A percentile compares a stretch with the other conserved stretches of the same genome.
phyloP scores from a whole-genome alignment of 1,140 invertebrate species.

The Laupala kohalensis region DNA sequence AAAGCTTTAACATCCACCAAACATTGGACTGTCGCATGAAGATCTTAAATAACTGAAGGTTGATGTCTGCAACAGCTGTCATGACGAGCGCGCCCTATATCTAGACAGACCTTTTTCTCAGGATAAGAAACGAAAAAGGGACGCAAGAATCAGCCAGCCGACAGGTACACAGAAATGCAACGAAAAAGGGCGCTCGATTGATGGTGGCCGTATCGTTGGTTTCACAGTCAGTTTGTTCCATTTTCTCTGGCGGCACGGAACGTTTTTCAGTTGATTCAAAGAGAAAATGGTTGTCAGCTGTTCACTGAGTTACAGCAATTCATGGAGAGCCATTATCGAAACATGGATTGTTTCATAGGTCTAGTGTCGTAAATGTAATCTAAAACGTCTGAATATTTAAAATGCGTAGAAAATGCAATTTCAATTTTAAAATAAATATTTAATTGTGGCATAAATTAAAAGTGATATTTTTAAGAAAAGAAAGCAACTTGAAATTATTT shows the following conservation, averaged over 20 bases:
- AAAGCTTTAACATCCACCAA: no score
- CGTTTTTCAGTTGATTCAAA: background rate
- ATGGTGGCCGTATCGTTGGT: background rate
- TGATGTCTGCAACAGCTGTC: no score
- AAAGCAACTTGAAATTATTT: background rate
- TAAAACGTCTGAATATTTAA: background rate
- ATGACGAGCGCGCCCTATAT: no score
- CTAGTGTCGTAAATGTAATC: background rate
- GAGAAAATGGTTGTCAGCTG: background rate
- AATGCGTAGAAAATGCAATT: background rate
- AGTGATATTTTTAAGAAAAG: background rate
- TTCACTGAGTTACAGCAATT: background rate
- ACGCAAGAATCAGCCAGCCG: background rate
- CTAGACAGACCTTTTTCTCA: no score
- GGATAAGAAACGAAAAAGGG: no score
- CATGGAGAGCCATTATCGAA: background rate
- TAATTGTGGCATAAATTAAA: background rate
- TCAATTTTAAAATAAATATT: background rate
- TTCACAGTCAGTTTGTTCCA: background rate
- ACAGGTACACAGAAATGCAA: background rate
- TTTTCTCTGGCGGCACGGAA: background rate
- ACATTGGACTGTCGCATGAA: no score
- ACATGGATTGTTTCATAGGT: background rate
- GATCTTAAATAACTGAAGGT: no score
- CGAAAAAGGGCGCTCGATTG: background rate